Evolutionary conservation across 53 echinoderm and acorn worm species (phyloP).

Genomic region (Arbacia lixula): DNA sequence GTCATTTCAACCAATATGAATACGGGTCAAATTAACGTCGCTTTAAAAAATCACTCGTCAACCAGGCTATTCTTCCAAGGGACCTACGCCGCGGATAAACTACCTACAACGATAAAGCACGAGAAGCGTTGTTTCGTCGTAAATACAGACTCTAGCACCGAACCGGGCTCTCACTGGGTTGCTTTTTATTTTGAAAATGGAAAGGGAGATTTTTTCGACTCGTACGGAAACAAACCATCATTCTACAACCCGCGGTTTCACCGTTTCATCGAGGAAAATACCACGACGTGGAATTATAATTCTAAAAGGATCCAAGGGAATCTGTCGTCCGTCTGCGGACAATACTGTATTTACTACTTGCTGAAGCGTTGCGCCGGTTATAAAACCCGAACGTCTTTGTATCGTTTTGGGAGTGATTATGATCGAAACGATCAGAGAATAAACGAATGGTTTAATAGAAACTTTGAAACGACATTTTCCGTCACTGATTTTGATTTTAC

Average conservation of each 20-base stretch:
- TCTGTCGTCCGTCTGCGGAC: conserved; percentile 74
- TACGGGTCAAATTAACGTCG: conserved; percentile 42
- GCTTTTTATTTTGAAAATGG: conserved; percentile 12
- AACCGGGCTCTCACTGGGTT: conserved; percentile 48
- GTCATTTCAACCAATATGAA: conserved; percentile 26
- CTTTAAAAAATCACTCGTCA: neutral
- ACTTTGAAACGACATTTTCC: conserved; percentile 1
- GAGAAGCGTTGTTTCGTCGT: conserved; percentile 7
- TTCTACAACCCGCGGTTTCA: conserved; percentile 43
- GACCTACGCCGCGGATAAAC: conserved; percentile 29
- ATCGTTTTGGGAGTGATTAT: conserved; percentile 46
- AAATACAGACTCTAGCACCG: conserved; percentile 24
- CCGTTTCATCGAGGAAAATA: conserved; percentile 36
- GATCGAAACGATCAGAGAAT: conserved; percentile 58
- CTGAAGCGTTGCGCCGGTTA: conserved; percentile 63
- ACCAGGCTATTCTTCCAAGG: conserved; percentile 37
- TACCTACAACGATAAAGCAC: neutral
- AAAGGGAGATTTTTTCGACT: conserved; percentile 63
- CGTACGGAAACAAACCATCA: conserved; percentile 60
- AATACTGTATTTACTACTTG: conserved; percentile 72
- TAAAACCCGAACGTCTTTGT: conserved; percentile 34
- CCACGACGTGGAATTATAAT: conserved; percentile 32
- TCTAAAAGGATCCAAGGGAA: conserved; percentile 48
- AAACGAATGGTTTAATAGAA: conserved; percentile 35
- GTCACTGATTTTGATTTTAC: conserved; percentile 11